Base-by-base conservation (phyloP, 2,113 vertebrate genomes). In the Syngnathoides biaculeatus region DNA sequence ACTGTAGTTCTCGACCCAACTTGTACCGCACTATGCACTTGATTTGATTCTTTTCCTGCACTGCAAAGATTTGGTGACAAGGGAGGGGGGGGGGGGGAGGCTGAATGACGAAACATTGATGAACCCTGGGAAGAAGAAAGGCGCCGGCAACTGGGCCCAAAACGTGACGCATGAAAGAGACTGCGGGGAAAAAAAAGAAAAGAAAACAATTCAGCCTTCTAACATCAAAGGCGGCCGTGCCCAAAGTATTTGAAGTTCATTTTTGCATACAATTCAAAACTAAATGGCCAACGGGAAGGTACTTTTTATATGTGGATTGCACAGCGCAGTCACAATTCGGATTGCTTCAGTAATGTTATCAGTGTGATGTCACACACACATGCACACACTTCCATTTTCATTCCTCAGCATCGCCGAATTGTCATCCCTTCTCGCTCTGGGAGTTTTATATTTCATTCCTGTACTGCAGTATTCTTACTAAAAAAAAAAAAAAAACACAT, bases 261-360 rank as follows among this genome's bases (percentile, higher is more conserved):
- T 65, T 69, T 61, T 55, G 43, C 65, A 6, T 2, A 13, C 11
- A 60, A 60, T 22, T 13, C n/a, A 40, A 60, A 60, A 30, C 45
- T 13, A 78, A 79, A 77, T 58, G 62, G 47, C 61, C 67, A 56
- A 71, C 20, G 55, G 67, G 40, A 66, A 70, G 35, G 43, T 12
- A 26, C 52, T 2, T 22, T 52, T 52, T n/a, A 52, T 52, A 9
- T 27, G 10, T 26, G 52, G 24, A 55, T 63, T 26, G 63, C 69
- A n/a, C n/a, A 74, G 72, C 35, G 43, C 61, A 50, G 57, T 53
- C 39, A 71, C 61, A 52, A 73, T 69, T 66, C 69, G 59, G 68
- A 64, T 67, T 47, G 69, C 63, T 67, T 61, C 48, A 69, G 64
- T 27, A 26, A 69, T 56, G 61, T 61, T 11, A 65, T 42, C 42